phyloP scores from a whole-genome alignment of 2,888 invertebrate species.

The Plemyria rubiginata region DNA sequence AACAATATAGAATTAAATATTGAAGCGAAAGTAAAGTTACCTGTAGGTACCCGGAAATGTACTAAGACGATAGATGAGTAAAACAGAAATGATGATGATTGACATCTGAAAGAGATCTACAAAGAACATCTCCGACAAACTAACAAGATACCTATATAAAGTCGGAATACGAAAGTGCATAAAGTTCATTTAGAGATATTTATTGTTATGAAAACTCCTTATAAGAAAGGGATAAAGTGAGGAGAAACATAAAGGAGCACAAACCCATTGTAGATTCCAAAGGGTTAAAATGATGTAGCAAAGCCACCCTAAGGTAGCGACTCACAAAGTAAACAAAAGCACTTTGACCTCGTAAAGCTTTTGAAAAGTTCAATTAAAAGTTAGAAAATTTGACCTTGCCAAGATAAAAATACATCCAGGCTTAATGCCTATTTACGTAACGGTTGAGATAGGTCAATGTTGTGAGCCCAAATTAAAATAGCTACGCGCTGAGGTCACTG shows the following conservation, averaged over 20 bases:
- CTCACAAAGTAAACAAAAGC: conserved; percentile 28
- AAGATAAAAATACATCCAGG: conserved; percentile 41
- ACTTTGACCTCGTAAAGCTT: conserved; percentile 28
- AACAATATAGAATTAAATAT: neutral
- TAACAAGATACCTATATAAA: conserved; percentile 3
- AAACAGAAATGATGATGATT: neutral
- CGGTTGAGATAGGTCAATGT: conserved; percentile 46
- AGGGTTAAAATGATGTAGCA: conserved; percentile 22
- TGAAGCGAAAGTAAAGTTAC: neutral
- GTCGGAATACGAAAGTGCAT: conserved; percentile 1
- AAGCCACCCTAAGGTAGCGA: conserved; percentile 31
- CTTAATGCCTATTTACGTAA: conserved; percentile 42
- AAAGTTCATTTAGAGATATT: conserved; percentile 17
- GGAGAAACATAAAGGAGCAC: conserved; percentile 19
- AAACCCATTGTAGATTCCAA: conserved; percentile 24
- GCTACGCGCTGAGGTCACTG: conserved; percentile 40
- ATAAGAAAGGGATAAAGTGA: conserved; percentile 27
- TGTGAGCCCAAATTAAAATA: conserved; percentile 43
- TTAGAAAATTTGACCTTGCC: conserved; percentile 36
- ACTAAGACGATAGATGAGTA: neutral
- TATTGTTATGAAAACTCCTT: conserved; percentile 24
- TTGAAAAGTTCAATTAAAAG: conserved; percentile 35
- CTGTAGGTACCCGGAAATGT: conserved; percentile 5
- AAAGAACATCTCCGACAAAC: conserved; percentile 5
- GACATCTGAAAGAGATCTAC: conserved; percentile 11